Percentiles rank a stretch among this genome's conserved stretches.
phyloP scores from a whole-genome alignment of 2,888 invertebrate genomes.

The Steromphala cineraria region DNA sequence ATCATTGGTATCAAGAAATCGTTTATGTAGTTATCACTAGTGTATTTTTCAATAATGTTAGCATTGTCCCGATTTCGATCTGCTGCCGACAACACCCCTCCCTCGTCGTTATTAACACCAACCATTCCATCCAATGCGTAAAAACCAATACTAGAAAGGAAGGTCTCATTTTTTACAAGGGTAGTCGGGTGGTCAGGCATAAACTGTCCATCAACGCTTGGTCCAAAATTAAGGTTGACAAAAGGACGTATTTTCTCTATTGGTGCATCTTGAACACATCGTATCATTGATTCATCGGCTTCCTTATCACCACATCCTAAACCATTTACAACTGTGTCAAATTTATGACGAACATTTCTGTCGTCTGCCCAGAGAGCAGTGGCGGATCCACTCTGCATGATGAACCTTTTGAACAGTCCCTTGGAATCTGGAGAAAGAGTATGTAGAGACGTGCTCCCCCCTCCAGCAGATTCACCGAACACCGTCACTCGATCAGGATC shows the following conservation, averaged over 20 bases:
- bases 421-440: conserved; percentile 40
- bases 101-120: conserved; percentile 30
- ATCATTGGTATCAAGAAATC: background rate
- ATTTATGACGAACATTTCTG: background rate
- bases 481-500: conserved; percentile 45
- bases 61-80: background rate
- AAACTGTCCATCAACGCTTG: conserved; percentile 13
- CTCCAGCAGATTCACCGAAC: conserved; percentile 58
- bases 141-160: conserved; percentile 1
- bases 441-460: conserved; percentile 46
- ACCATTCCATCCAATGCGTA: conserved; percentile 10
- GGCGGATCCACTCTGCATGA: conserved; percentile 76
- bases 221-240: background rate
- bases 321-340: background rate
- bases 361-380: conserved; percentile 89
- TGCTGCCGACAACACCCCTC: background rate
- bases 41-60: no score
- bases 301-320: background rate
- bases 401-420: conserved; percentile 48
- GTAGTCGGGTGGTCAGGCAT: background rate
- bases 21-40: no score
- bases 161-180: background rate
- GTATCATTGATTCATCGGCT: background rate
- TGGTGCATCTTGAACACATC: background rate
- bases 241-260: no score